These are phyloP conservation scores for Ephydatia muelleri DNA, from an alignment of 37 sponge, comb jelly and placozoan species.

Conservation along the genomic window DNA sequence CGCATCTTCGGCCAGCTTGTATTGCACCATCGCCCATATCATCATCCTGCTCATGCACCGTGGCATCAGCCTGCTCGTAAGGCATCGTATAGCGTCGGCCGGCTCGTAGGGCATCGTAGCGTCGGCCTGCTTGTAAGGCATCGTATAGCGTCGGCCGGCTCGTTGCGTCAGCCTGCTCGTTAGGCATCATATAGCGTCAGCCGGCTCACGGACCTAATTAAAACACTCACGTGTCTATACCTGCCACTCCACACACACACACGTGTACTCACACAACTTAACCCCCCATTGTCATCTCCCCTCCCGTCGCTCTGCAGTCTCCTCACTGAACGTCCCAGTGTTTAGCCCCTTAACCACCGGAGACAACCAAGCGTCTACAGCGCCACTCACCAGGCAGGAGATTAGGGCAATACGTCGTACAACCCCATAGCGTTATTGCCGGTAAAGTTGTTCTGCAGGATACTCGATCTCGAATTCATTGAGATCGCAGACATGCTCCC, in stretches of 20 bases:
- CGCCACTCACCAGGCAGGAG: too few relatives aligned
- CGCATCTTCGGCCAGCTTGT: neutral
- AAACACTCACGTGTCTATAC: neutral
- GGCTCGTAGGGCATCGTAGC: neutral
- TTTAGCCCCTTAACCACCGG: too few relatives aligned
- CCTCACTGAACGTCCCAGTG: too few relatives aligned
- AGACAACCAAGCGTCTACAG: too few relatives aligned
- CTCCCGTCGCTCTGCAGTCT: neutral
- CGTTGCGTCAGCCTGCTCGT: neutral
- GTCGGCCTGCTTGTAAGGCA: neutral
- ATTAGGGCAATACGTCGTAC: neutral
- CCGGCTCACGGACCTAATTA: too few relatives aligned
- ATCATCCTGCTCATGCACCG: neutral
- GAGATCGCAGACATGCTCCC: neutral
- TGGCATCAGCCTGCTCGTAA: neutral
- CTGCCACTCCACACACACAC: neutral
- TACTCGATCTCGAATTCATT: constrained; percentile 5
- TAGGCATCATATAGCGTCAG: neutral
- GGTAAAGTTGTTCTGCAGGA: neutral
- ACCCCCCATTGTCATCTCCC: neutral
- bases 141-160: neutral
- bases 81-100: too few relatives aligned
- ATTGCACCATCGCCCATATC: neutral
- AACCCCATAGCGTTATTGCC: neutral
- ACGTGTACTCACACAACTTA: neutral